Conservation (phyloP, 2,797 vertebrate species). For the Rhabdophis nuchalis region DNA sequence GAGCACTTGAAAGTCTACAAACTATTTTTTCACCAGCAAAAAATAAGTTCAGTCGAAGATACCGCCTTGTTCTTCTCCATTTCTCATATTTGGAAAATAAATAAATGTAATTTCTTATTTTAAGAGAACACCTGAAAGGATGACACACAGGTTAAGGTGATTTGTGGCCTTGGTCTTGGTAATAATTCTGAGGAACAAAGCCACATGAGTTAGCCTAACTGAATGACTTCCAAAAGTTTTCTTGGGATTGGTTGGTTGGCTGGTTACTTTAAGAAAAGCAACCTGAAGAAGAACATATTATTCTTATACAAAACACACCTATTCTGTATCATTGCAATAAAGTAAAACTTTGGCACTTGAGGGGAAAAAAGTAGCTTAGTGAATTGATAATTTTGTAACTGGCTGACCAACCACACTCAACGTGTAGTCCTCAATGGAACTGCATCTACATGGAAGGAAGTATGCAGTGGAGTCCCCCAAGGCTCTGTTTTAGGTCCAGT, state of each 20-base stretch:
- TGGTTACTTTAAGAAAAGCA: background rate
- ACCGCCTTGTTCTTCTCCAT: background rate
- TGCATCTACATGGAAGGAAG: no score
- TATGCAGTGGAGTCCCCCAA: no score
- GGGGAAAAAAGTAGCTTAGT: background rate
- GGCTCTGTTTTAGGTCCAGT: no score
- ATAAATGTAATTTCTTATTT: constrained; percentile 26
- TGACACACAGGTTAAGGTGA: constrained; percentile 6
- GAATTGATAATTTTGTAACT: no score
- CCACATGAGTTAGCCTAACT: background rate
- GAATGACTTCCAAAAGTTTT: background rate
- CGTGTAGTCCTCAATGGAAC: no score
- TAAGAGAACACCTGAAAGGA: constrained; percentile 22
- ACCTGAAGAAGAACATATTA: background rate
- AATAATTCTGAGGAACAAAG: constrained; percentile 6
- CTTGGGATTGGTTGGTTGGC: background rate
- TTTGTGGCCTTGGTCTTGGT: background rate
- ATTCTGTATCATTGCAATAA: background rate
- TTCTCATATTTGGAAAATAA: constrained; percentile 23
- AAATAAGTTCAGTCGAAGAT: background rate
- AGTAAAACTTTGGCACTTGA: background rate
- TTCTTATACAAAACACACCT: constrained; percentile 5
- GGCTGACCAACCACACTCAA: no score
- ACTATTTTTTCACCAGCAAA: background rate
- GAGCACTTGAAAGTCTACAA: background rate